Base-by-base conservation (phyloP, 64 coral and sea anemone species). In the Porites lutea region DNA sequence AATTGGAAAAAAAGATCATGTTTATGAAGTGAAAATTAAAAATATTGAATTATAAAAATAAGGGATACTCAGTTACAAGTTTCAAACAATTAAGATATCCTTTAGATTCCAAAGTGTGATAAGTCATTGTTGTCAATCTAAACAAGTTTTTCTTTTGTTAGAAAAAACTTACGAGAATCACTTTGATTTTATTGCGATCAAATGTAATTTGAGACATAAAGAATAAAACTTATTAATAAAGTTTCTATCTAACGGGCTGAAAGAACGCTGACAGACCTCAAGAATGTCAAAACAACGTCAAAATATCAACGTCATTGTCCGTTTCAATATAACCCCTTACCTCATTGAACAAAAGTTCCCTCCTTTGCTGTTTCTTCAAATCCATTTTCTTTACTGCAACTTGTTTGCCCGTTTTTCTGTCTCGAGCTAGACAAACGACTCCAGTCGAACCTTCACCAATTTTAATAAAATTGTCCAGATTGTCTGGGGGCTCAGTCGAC, bases 301-400 rank as follows among this genome's bases (percentile, higher is more conserved):
- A 16, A 64, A 65, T 64, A 64, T 37, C 58, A 76, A 76, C 6
- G 6, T 13, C 19, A 19, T 2, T 0, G 14, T 76, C 3, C 51
- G 49, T 47, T 13, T 57, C 7, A 18, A 76, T 15, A 15, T 46
- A 18, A 14, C 3, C 49, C 44, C 91, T 91, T 69, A 99, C 97
- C 97, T 99, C 97, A 62, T 99, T 99, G 73, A 99, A 99, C 70
- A 99, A 81, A 65, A 99, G 65, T 82, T 99, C 97, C 73, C 97
- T 88, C 78, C 97, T 59, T 21, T 99, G 97, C 78, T 99, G 97
- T 77, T 96, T 96, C 50, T 96, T 96, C 60, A 99, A 91, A 74
- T 99, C 97, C 97, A 99, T 99, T 90, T 99, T 99, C 83, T 99
- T 99, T 18, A 99, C 91, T 16, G 97, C 97, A 23, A 99, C 97